These are phyloP conservation scores for Aptenodytes forsteri DNA, from an alignment of 2,113 vertebrate species.

Conservation along the genomic window DNA sequence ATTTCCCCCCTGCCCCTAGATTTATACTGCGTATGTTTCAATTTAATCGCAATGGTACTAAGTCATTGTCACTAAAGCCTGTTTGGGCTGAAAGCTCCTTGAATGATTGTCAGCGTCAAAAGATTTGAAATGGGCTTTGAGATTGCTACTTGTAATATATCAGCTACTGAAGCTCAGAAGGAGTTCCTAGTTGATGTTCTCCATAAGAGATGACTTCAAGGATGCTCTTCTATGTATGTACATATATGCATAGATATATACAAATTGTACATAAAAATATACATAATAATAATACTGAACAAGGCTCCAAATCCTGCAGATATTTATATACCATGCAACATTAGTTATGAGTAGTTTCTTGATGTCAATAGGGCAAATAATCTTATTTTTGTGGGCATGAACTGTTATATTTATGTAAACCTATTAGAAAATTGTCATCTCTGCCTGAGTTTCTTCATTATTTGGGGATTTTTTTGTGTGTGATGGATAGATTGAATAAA, in stretches of 20 bases:
- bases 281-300: neutral
- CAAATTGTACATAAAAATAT: neutral
- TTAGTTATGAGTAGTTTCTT: neutral
- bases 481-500: neutral
- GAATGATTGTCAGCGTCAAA: neutral
- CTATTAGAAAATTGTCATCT: neutral
- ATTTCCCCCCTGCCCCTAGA: neutral
- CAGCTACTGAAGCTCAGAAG: neutral
- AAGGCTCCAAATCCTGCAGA: neutral
- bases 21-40: neutral
- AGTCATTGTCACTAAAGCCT: neutral
- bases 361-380: neutral
- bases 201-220: neutral
- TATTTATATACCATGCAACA: neutral
- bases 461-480: neutral
- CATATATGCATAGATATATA: neutral
- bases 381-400: neutral
- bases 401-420: neutral
- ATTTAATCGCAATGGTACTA: neutral
- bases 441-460: neutral
- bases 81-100: neutral
- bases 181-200: neutral
- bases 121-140: neutral
- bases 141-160: neutral
- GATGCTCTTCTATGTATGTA: neutral